A percentile compares a stretch with the other conserved stretches of the same genome.
These are phyloP conservation scores for Xestia c-nigrum DNA, from an alignment of 2,888 invertebrate genomes.

Conservation along the genomic window DNA sequence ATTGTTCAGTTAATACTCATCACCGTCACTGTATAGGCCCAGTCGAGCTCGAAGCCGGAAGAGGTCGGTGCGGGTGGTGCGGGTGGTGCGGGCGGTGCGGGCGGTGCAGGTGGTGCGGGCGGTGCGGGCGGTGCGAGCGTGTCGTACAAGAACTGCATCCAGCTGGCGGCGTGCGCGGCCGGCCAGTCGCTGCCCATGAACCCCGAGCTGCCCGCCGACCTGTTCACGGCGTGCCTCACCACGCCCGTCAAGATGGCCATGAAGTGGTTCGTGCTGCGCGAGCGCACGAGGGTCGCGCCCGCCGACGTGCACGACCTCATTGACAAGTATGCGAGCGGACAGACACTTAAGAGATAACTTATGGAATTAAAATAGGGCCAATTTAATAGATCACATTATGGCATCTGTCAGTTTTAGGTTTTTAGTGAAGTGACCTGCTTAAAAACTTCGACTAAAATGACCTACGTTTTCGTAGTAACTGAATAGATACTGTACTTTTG, in stretches of 20 bases:
- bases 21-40: conserved; percentile 56
- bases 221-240: conserved; percentile 99
- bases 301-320: conserved; percentile 95
- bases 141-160: conserved; percentile 97
- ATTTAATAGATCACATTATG: no score
- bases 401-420: no score
- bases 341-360: neutral
- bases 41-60: conserved; percentile 52
- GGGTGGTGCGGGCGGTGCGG: conserved; percentile 67
- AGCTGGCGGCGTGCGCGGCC: conserved; percentile 98
- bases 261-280: conserved; percentile 98
- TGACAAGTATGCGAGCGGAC: conserved; percentile 93
- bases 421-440: no score
- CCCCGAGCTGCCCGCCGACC: conserved; percentile 98
- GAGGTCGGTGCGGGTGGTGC: conserved; percentile 43
- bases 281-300: conserved; percentile 94
- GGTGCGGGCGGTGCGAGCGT: conserved; percentile 81
- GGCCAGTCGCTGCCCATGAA: conserved; percentile 99
- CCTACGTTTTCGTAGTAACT: no score
- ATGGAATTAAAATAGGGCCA: no score
- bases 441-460: no score
- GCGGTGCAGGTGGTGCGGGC: conserved; percentile 66
- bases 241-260: conserved; percentile 99
- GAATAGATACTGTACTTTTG: no score
- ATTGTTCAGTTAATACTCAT: neutral